Conservation (phyloP, 2,113 vertebrate species). For the Chionis minor region DNA sequence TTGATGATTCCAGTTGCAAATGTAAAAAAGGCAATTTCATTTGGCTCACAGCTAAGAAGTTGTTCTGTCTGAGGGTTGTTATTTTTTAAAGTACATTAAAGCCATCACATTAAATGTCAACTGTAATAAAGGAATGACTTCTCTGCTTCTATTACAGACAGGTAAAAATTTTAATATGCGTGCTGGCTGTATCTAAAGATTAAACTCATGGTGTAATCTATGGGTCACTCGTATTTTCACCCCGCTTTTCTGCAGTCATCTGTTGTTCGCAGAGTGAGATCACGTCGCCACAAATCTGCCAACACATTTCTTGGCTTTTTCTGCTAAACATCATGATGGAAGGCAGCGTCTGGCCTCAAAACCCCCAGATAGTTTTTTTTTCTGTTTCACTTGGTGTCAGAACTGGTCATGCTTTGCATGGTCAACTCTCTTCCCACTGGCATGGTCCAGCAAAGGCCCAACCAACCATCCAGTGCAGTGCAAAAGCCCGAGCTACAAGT, state of each 20-base stretch:
- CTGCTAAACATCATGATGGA: conserved; percentile 37
- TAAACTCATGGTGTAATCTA: neutral
- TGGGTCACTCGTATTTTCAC: conserved; percentile 31
- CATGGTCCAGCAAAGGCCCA: neutral
- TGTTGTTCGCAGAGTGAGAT: conserved; percentile 2
- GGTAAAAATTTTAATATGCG: neutral
- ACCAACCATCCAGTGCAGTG: neutral
- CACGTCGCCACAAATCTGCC: conserved; percentile 27
- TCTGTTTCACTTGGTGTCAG: neutral
- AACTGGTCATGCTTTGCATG: neutral
- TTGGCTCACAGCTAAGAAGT: conserved; percentile 29
- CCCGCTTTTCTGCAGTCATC: neutral
- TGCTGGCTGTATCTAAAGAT: conserved; percentile 20
- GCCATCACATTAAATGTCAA: conserved; percentile 35
- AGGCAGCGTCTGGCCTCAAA: conserved; percentile 27
- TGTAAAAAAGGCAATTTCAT: conserved; percentile 51
- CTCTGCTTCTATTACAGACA: neutral
- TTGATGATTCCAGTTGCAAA: conserved; percentile 19
- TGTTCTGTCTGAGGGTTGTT: conserved; percentile 25
- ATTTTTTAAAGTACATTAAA: conserved; percentile 41
- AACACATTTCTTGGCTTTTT: neutral
- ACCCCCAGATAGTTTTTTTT: conserved; percentile 1
- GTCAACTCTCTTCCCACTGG: neutral
- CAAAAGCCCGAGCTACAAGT: neutral
- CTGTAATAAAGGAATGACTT: neutral